These are phyloP conservation scores for Drosophila atripex DNA, from an alignment of 2,888 invertebrate genomes.

Conservation along the genomic window DNA sequence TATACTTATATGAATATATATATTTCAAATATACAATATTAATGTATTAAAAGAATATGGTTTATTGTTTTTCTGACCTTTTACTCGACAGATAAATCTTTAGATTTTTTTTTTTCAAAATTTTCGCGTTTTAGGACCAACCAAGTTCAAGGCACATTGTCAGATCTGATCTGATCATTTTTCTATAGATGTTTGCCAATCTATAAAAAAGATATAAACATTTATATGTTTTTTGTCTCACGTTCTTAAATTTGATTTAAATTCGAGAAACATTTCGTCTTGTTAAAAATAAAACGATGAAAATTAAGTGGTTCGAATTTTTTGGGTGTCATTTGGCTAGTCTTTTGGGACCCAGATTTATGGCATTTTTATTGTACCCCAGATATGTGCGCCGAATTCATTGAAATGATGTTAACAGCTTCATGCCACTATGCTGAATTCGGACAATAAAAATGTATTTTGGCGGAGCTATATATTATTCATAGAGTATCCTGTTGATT, in stretches of 20 bases:
- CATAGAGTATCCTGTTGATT: constrained; percentile 10
- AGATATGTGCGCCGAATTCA: constrained; percentile 60
- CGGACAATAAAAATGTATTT: neutral
- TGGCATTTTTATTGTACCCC: constrained; percentile 51
- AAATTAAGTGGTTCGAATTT: constrained; percentile 34
- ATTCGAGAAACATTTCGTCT: constrained; percentile 23
- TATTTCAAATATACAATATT: constrained; percentile 72
- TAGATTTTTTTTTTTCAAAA: too few relatives aligned
- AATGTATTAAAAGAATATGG: constrained; percentile 37
- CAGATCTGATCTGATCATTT: constrained; percentile 12
- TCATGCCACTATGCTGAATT: constrained; percentile 2
- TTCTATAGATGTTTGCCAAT: neutral
- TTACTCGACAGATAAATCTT: too few relatives aligned
- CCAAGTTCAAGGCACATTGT: constrained; percentile 1
- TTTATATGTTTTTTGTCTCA: constrained; percentile 10
- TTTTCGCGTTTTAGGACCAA: constrained; percentile 10
- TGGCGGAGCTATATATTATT: neutral
- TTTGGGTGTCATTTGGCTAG: constrained; percentile 18
- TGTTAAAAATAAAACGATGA: constrained; percentile 11
- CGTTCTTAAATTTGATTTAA: constrained; percentile 22
- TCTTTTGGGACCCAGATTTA: constrained; percentile 49
- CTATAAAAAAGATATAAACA: constrained; percentile 4
- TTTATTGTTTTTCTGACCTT: neutral
- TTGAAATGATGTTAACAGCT: constrained; percentile 28
- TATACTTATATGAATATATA: constrained; percentile 55